Conservation (phyloP, 2,113 vertebrate genomes). For the Numida meleagris region DNA sequence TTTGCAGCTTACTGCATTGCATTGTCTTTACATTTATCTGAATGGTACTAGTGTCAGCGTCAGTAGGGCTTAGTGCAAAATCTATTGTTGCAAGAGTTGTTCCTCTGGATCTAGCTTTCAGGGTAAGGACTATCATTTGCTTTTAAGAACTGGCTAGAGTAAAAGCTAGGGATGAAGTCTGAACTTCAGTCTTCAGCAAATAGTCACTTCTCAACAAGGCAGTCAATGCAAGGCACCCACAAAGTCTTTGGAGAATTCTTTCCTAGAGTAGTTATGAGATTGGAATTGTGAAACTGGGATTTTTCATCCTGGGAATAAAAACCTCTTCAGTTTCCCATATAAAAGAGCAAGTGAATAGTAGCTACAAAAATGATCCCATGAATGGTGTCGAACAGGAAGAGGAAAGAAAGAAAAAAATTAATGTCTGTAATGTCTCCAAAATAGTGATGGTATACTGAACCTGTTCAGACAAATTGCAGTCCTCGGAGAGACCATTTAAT, state of each 20-base stretch:
- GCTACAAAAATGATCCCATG: neutral
- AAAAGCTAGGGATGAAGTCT: neutral
- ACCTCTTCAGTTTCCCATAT: neutral
- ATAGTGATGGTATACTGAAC: neutral
- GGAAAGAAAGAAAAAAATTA: conserved; percentile 1
- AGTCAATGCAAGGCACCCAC: accelerated
- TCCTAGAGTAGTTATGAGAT: neutral
- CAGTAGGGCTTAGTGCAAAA: neutral
- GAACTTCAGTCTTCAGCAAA: neutral
- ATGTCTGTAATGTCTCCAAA: neutral
- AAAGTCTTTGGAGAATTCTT: neutral
- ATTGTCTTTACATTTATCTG: neutral
- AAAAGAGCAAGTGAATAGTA: neutral
- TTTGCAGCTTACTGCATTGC: neutral
- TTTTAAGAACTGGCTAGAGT: neutral
- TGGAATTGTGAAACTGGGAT: neutral
- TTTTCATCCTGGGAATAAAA: neutral
- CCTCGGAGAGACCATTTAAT: conserved; percentile 23
- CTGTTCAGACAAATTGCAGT: neutral
- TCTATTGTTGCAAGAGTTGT: neutral
- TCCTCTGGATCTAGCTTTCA: neutral
- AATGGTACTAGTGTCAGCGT: neutral
- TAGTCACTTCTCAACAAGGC: neutral
- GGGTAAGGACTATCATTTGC: neutral
- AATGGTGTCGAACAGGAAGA: neutral